Evolutionary conservation across 2,888 invertebrate genomes (phyloP), one percentile per base, ranked within the genome.

Genomic region (Limenitis camilla): DNA sequence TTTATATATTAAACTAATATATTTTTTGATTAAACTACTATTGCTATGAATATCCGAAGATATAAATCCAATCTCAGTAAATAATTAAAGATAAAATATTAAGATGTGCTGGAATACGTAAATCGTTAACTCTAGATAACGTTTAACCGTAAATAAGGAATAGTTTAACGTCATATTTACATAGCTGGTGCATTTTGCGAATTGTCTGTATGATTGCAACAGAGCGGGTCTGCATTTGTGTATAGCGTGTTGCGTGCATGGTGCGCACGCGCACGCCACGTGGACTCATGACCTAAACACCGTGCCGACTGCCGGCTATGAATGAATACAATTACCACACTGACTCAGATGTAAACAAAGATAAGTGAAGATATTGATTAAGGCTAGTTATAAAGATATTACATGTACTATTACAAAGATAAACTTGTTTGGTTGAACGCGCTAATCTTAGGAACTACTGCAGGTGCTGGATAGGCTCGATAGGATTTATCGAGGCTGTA

Each of bases 241-340:
- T 40, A 52, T 53, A 53, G 71, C 79, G 68, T 75, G 74, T 47
- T 27, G 30, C 41, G 41, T 49, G 64, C 74, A 74, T 81, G 82
- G 43, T 40, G 55, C 53, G 61, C 82, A 80, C 73, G 79, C 69
- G 69, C 55, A n/a, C 1, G 4, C 8, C 74, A 67, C 84, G 78
- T 81, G 84, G 9, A 19, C 46, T 36, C 45, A 33, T 52, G 52
- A 60, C 61, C 63, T 49, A 45, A 49, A 43, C 47, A 56, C 57
- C 58, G 59, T 60, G 61, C 59, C 27, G 61, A 60, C 27, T 32
- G 32, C 50, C n/a, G 36, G 45, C 47, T 39, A 51, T 63, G 60
- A 64, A 69, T 72, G 70, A 69, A 54, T 11, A 43, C 36, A 39
- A 38, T 11, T 46, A 43, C 11, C 43, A 40, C 38, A 41, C 40